phyloP scores from a whole-genome alignment of 2,113 vertebrate species.

The Nothoprocta perdicaria region DNA sequence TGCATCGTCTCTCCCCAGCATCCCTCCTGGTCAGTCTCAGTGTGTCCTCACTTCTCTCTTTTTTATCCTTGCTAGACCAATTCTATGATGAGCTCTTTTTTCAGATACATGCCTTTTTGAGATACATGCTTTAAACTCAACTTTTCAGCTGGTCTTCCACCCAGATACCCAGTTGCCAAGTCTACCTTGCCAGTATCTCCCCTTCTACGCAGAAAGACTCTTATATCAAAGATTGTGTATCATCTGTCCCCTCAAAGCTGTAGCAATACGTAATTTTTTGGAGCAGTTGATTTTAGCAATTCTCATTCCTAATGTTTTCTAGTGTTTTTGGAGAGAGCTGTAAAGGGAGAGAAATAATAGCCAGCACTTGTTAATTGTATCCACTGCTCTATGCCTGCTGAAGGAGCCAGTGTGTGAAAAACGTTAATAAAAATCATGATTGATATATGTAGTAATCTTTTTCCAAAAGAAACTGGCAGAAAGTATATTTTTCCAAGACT shows the following conservation, averaged over 20 bases:
- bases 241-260: not conserved
- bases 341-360: not conserved
- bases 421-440: not conserved
- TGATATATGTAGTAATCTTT: not conserved
- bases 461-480: not conserved
- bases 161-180: not conserved
- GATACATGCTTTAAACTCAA: not conserved
- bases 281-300: not conserved
- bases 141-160: not conserved
- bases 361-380: not conserved
- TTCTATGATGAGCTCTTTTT: not conserved
- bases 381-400: not conserved
- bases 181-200: not conserved
- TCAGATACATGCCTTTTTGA: too few species aligned
- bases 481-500: not conserved
- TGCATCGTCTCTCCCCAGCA: not conserved
- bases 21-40: not conserved
- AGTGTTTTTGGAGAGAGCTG: not conserved
- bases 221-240: not conserved
- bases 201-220: not conserved
- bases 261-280: not conserved
- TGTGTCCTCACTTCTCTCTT: accelerated
- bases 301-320: conserved; percentile 1
- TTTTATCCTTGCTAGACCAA: not conserved
- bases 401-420: not conserved